Base-by-base conservation (phyloP, 2,797 vertebrate genomes). In the Florisuga fusca region DNA sequence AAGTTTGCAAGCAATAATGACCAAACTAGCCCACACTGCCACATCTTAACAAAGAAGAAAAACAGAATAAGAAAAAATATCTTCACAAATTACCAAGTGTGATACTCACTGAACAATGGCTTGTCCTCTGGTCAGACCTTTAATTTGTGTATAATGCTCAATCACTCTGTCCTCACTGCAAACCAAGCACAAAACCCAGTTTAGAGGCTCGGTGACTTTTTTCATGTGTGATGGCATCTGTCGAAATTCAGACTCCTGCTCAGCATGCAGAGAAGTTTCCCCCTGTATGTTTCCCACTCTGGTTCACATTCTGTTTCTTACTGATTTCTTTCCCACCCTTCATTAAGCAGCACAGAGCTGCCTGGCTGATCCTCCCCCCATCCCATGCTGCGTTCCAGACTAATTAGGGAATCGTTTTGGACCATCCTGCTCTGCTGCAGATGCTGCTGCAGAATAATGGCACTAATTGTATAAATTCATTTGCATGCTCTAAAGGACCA, bases 121-220 rank as follows among this genome's bases (percentile, higher is more conserved):
- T 97, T 99, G 99, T 97, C 99, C 99, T 98, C 99, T 98, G 94
- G 98, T 99, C 97, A 99, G 97, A 67, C 99, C 99, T 97, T 98
- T 99, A 75, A 99, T 97, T 95, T 99, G 98, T 95, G 98, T 98
- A 94, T 99, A 99, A 96, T 99, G 98, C 94, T 99, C 98, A 86
- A 99, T 99, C 84, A 99, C 99, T 96, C 98, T 98, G 98, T 99
- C 99, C 97, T 99, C 99, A 93, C 99, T 99, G 98, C 76, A 98
- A 98, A 94, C 93, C 45, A 97, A 96, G 84, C 81, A 91, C 66
- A 97, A 95, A 86, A 63, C 66, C 23, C 73, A 66, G 67, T 92
- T 74, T 50, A 88, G 73, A 93, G 68, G 69, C 63, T 89, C 27
- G 67, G 15, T 15, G 67, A 64, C 77, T 50, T 31, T 63, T 84